phyloP scores from a whole-genome alignment of 1,140 invertebrate species.

The Palaemon carinicauda region DNA sequence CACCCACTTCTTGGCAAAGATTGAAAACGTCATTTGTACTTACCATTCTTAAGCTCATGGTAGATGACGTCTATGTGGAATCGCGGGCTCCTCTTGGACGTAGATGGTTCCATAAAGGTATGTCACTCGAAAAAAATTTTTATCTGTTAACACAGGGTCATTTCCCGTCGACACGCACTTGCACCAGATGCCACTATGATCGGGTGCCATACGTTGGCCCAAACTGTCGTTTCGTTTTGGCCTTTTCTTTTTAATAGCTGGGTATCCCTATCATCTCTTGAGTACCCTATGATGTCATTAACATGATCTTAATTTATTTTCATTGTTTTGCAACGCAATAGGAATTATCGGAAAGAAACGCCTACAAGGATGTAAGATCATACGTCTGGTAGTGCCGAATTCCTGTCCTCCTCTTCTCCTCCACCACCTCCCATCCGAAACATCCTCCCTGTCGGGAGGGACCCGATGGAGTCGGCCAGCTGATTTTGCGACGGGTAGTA shows the following conservation, averaged over 20 bases:
- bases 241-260: not conserved
- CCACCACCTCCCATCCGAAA: too few species aligned
- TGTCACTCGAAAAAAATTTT: not conserved
- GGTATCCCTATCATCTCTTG: too few species aligned
- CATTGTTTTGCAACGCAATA: too few species aligned
- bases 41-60: conserved; percentile 28
- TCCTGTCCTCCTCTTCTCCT: not conserved
- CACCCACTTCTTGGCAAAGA: not conserved
- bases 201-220: not conserved
- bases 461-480: not conserved
- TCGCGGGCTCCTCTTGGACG: not conserved
- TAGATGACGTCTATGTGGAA: conserved; percentile 20
- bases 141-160: conserved; percentile 16
- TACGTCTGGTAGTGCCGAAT: not conserved
- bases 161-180: conserved; percentile 26
- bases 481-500: conserved; percentile 35
- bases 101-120: conserved; percentile 32
- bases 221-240: not conserved
- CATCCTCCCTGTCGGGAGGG: too few species aligned
- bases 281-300: too few species aligned
- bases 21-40: conserved; percentile 12
- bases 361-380: too few species aligned
- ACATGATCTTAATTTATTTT: too few species aligned
- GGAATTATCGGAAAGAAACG: too few species aligned
- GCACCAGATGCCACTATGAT: conserved; percentile 31